Conservation (phyloP, 2,888 invertebrate species). For the Eupithecia tripunctaria region DNA sequence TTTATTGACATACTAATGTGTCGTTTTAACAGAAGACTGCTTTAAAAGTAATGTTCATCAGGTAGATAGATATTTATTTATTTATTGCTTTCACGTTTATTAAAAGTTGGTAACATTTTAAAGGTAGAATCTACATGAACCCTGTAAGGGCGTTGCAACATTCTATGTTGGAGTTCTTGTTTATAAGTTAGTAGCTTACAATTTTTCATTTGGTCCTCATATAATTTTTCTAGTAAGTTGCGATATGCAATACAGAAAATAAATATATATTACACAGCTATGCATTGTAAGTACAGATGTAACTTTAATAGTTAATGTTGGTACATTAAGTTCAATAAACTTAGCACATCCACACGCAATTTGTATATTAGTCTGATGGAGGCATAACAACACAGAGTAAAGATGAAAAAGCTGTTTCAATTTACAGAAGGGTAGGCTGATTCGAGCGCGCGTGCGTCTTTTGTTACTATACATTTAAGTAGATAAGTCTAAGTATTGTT, state of each 20-base stretch:
- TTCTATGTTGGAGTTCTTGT: too few species aligned
- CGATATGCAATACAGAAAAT: too few species aligned
- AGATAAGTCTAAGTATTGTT: neutral
- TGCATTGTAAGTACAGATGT: conserved; percentile 8
- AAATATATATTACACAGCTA: too few species aligned
- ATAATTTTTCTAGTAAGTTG: too few species aligned
- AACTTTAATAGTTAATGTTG: conserved; percentile 28
- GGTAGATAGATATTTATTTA: neutral
- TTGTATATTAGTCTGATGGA: conserved; percentile 38
- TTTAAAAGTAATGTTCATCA: neutral
- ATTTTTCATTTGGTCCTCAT: too few species aligned
- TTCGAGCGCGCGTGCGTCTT: neutral
- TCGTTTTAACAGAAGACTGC: neutral
- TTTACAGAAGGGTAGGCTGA: neutral
- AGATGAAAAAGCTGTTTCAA: conserved; percentile 17
- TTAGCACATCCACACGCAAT: conserved; percentile 41
- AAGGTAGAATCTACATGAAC: too few species aligned
- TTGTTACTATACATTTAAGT: neutral
- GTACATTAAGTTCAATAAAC: conserved; percentile 43
- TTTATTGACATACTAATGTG: neutral
- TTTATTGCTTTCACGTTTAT: too few species aligned
- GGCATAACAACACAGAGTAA: conserved; percentile 25
- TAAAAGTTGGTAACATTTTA: too few species aligned
- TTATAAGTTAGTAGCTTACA: too few species aligned
- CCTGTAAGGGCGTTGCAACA: too few species aligned